Conservation (phyloP, 1,140 invertebrate species). For the Tribolium madens region DNA sequence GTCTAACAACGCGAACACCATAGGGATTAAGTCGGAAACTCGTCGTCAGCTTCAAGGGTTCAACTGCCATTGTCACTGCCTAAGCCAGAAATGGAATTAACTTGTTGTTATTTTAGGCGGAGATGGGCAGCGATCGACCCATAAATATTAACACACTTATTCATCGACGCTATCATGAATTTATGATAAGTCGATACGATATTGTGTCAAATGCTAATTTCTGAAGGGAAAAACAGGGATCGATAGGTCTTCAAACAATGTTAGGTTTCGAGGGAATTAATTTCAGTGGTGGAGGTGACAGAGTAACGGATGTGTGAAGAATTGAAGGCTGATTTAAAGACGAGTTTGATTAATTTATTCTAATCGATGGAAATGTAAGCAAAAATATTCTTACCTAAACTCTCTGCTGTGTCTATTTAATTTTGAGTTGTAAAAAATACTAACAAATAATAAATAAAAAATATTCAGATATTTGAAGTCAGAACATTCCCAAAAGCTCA, state of each 20-base stretch:
- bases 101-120: conserved; percentile 31
- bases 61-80: conserved; percentile 7
- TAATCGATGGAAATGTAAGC: neutral
- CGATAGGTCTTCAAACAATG: conserved; percentile 6
- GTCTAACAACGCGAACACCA: conserved; percentile 40
- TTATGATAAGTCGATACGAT: conserved; percentile 15
- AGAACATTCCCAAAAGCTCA: too few species aligned
- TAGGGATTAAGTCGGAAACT: conserved; percentile 33
- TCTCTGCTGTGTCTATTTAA: too few species aligned
- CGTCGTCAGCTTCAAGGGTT: conserved; percentile 4
- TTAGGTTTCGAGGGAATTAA: neutral
- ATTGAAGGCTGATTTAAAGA: neutral
- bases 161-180: conserved; percentile 12
- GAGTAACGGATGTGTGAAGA: neutral
- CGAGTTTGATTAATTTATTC: neutral
- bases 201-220: conserved; percentile 33
- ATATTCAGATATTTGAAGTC: too few species aligned
- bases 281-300: neutral
- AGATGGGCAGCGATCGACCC: conserved; percentile 8
- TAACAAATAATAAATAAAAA: too few species aligned
- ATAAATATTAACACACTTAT: conserved; percentile 23
- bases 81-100: conserved; percentile 15
- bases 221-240: conserved; percentile 1
- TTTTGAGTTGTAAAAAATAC: too few species aligned
- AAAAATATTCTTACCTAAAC: too few species aligned